Base-by-base conservation (phyloP, 2,888 invertebrate species). In the Synergus laeviventris region DNA sequence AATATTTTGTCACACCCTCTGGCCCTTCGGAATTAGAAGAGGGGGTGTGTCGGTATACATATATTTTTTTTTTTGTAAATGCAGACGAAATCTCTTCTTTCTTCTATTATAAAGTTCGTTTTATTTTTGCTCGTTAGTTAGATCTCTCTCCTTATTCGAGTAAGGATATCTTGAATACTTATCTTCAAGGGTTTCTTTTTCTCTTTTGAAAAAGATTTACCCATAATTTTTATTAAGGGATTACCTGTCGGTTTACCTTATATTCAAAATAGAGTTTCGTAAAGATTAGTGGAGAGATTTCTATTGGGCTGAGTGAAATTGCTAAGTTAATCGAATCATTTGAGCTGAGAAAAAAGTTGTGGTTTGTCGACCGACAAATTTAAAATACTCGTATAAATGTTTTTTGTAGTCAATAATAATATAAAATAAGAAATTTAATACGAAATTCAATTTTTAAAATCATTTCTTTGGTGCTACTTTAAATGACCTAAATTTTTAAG, bases 91-190 rank as follows among this genome's bases (percentile, higher is more conserved):
- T 56, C 60, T 74, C 61, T 39, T 45, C 45, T 45, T 60, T 24
- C n/a, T 61, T 60, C 74, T 42, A 74, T 74, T 74, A 74, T 21
- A 61, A 74, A 31, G 38, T 45, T 74, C 42, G 60, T 60, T 42
- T 61, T 39, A 21, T 61, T 7, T 49, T 74, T n/a, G 16, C 61
- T 74, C 39, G 74, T 74, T 74, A 45, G 36, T 11, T 61, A 12
- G 64, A 24, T 1, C 64, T 64, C 61, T 74, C 49, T 61, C 9
- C 64, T 18, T n/a, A 9, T 49, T n/a, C n/a, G n/a, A 0, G 49
- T 49, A 49, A 49, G n/a, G 49, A n/a, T 49, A 49, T 49, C 49
- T n/a, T 9, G 49, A n/a, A 49, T n/a, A 49, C n/a, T n/a, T 14
- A n/a, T 49, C 49, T 49, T 49, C 9, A 49, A n/a, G 49, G 49